These are phyloP conservation scores for Mus spretus DNA, from an alignment of 2,797 vertebrate genomes.

Conservation along the genomic window DNA sequence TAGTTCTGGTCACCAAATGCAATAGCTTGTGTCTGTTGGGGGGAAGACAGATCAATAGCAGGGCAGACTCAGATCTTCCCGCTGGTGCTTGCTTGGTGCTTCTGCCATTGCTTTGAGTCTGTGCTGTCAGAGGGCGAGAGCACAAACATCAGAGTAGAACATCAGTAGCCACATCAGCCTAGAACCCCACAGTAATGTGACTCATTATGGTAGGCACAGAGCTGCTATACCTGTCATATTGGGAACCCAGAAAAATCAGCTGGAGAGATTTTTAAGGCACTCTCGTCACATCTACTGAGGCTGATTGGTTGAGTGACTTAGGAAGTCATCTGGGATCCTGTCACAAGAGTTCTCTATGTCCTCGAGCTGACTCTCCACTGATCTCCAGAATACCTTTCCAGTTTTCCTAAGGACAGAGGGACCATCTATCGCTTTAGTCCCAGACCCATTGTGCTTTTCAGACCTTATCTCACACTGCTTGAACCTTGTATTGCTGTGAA, in stretches of 20 bases:
- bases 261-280: background rate
- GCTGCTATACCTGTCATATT: no score
- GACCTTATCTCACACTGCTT: background rate
- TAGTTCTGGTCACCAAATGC: background rate
- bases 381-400: background rate
- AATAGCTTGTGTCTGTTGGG: background rate
- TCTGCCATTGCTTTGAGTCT: background rate
- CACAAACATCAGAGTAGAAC: background rate
- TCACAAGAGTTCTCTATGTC: no score
- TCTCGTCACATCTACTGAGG: background rate
- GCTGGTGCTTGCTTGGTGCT: fast-evolving
- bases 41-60: background rate
- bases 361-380: background rate
- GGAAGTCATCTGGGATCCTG: background rate
- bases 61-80: background rate
- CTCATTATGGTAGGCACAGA: fast-evolving
- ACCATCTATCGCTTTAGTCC: background rate
- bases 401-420: background rate
- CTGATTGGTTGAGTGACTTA: background rate
- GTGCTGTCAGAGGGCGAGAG: background rate
- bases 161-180: fast-evolving
- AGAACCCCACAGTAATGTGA: no score
- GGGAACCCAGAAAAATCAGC: background rate
- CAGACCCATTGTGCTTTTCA: background rate
- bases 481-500: background rate